Evolutionary conservation across 2,113 vertebrate species (phyloP).

Genomic region (Sterna hirundo): DNA sequence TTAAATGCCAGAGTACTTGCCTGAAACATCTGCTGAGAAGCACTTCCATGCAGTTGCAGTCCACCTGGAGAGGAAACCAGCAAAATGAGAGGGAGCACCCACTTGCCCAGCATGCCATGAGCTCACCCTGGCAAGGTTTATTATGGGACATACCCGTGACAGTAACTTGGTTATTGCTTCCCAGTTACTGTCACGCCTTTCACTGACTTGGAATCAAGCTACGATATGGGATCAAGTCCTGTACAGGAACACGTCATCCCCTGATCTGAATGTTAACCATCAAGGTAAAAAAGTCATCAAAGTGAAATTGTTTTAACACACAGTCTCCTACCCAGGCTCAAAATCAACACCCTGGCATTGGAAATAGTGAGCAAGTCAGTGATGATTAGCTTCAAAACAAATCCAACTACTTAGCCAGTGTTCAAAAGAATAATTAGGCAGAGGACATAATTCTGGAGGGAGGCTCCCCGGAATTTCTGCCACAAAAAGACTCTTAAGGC

Average conservation of each 20-base stretch:
- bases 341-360: not conserved
- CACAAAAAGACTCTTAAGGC: not conserved
- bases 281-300: not conserved
- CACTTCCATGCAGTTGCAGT: not conserved
- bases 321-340: not conserved
- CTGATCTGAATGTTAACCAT: not conserved
- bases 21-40: not conserved
- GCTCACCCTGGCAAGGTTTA: not conserved
- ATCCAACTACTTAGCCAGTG: not conserved
- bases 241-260: not conserved
- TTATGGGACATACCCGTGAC: rapidly evolving
- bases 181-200: not conserved
- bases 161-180: not conserved
- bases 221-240: not conserved
- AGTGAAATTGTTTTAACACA: not conserved
- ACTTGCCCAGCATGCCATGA: not conserved
- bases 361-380: not conserved
- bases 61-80: not conserved
- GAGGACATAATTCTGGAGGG: not conserved
- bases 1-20: not conserved
- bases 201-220: not conserved
- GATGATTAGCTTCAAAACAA: not conserved
- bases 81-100: not conserved
- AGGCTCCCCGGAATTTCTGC: not conserved
- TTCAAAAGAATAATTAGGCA: not conserved